Evolutionary conservation across 2,113 vertebrate genomes (phyloP), one percentile per base, ranked within the genome.

Genomic region (Steatornis caripensis): DNA sequence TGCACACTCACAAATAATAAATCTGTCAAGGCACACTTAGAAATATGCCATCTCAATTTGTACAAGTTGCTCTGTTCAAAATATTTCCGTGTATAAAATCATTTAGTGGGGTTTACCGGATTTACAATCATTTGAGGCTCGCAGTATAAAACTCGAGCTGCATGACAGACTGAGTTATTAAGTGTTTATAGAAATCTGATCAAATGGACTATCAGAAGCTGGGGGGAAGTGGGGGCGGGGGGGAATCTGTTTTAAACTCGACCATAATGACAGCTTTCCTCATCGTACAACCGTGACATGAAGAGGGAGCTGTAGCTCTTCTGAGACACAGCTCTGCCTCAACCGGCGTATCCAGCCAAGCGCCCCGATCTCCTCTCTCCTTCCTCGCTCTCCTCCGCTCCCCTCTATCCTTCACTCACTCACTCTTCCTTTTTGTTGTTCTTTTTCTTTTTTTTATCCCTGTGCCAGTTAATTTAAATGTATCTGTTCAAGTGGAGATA

Each of bases 301-400:
- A 99, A 99, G 99, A 99, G 99, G 99, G 99, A 99, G 99, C 99
- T 99, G 98, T 99, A 98, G 98, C 98, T 99, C 99, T 99, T 99
- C 98, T 66, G 96, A 99, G 97, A 96, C 98, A 90, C 97, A 41
- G 97, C 97, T 98, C 98, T 97, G 98, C 96, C 96, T 95, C 96
- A 93, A 11, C 60, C 88, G 90, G 93, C 94, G 88, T 83, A 72
- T 39, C 96, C 96, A 95, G 92, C 89, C 93, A 72, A 55, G 96
- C 98, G 97, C 97, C 94, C 93, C 83, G 87, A 82, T 97, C 94
- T 90, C 96, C 22, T 85, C 95, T 97, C 97, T 97, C 93, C 37
- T 94, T 81, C 96, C 86, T 92, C 78, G 86, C 84, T 87, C 62
- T 48, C 81, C 96, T 95, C 89, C 64, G 85, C 94, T 85, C 80